Evolutionary conservation across 2,113 vertebrate genomes (phyloP), one percentile per base, ranked within the genome.

Genomic region (Epinephelus cyanopodus): DNA sequence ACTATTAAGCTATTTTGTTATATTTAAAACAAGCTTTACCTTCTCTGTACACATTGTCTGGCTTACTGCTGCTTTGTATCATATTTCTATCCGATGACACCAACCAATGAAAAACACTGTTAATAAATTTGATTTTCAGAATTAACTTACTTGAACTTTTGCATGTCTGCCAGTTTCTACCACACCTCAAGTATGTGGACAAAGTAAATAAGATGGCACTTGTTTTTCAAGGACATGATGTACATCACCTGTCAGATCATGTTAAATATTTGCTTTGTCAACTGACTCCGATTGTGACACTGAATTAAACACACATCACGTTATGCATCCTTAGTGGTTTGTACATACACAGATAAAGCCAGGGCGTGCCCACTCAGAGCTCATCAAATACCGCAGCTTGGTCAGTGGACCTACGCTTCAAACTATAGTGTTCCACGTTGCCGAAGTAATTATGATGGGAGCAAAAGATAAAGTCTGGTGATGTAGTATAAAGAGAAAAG

Each of bases 221-320:
- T n/a, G 56, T 78, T 65, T 15, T 39, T 67, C 27, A 18, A 0
- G 7, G 8, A 25, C 27, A 65, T 48, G 8, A 64, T 5, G 9
- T 27, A 13, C 23, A 12, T 6, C 2, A 3, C 5, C 6, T 21
- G 54, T 68, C 29, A 25, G 10, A 0, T 69, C 1, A 54, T 74
- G 15, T 54, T 65, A 42, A 84, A 82, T 77, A 77, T 87, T 65
- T 79, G 42, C 72, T 12, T 61, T 65, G 33, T 71, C n/a, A 27
- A 39, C 17, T 23, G 17, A 21, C 67, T 54, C 57, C 21, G 25
- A 6, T n/a, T 65, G 56, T 29, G n/a, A 2, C 17, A 19, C 57
- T 63, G 47, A 74, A 8, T n/a, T 48, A n/a, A 63, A 25, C 29
- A 48, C 18, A 65, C 17, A 19, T 27, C 14, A 27, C 4, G 21